A percentile compares a stretch with the other conserved stretches of the same genome.
These are phyloP conservation scores for Lycodopsis pacificus DNA, from an alignment of 2,797 vertebrate genomes.

Conservation along the genomic window DNA sequence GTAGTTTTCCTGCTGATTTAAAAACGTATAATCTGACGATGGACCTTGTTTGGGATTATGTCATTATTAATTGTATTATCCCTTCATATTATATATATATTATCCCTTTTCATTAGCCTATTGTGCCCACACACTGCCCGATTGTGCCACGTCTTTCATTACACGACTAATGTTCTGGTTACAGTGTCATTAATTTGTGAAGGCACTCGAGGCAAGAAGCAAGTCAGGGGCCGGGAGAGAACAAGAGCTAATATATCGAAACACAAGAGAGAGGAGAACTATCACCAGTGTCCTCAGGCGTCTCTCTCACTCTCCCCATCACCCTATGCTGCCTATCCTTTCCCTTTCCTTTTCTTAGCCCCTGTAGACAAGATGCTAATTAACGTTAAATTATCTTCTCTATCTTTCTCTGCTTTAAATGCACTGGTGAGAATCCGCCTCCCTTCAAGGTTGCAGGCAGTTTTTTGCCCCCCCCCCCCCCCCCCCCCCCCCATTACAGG, in stretches of 20 bases:
- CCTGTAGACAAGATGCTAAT: slow-evolving; percentile 72
- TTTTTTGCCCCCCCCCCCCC: neutral
- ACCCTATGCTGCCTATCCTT: slow-evolving; percentile 36
- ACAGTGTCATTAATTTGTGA: slow-evolving; percentile 77
- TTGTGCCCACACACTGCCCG: slow-evolving; percentile 45
- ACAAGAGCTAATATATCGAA: slow-evolving; percentile 67
- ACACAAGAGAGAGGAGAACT: slow-evolving; percentile 64
- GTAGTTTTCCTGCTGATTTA: slow-evolving; percentile 5
- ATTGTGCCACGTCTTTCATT: slow-evolving; percentile 71
- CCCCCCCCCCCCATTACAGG: slow-evolving; percentile 1
- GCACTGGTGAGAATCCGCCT: slow-evolving; percentile 54
- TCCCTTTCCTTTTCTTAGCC: slow-evolving; percentile 47
- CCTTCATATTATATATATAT: slow-evolving; percentile 35
- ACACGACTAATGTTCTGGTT: slow-evolving; percentile 75
- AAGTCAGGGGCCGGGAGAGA: slow-evolving; percentile 55
- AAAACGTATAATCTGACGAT: neutral
- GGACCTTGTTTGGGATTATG: slow-evolving; percentile 22
- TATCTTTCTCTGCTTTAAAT: slow-evolving; percentile 57
- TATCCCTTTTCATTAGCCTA: slow-evolving; percentile 54
- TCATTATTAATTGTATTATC: slow-evolving; percentile 47
- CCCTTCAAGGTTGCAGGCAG: slow-evolving; percentile 53
- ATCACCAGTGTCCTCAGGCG: slow-evolving; percentile 61
- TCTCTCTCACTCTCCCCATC: slow-evolving; percentile 42
- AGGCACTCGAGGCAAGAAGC: slow-evolving; percentile 65
- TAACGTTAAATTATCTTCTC: slow-evolving; percentile 69